phyloP scores from a whole-genome alignment of 2,797 vertebrate genomes.

The Hydrocynus forskahlii region DNA sequence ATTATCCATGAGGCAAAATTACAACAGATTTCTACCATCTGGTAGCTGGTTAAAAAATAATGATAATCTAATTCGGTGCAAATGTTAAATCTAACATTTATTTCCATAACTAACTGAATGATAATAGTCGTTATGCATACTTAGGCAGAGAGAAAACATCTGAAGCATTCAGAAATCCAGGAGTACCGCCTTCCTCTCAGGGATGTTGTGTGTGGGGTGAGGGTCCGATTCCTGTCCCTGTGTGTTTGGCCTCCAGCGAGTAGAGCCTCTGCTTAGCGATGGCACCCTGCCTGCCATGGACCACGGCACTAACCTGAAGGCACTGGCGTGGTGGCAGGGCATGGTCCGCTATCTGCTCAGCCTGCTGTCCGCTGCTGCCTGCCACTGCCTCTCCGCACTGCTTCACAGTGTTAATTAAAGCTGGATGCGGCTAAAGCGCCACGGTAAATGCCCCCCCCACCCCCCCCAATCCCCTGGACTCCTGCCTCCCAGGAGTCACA shows the following conservation, averaged over 20 bases:
- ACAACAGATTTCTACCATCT: not conserved
- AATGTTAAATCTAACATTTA: constrained; percentile 19
- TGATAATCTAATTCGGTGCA: constrained; percentile 14
- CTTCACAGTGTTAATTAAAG: constrained; percentile 54
- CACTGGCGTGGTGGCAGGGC: constrained; percentile 32
- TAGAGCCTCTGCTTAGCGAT: constrained; percentile 15
- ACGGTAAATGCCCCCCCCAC: constrained; percentile 46
- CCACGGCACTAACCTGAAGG: constrained; percentile 51
- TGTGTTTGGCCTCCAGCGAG: not conserved
- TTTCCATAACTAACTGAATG: constrained; percentile 11
- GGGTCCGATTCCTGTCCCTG: constrained; percentile 29
- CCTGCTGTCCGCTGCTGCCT: constrained; percentile 9
- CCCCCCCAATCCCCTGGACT: not conserved
- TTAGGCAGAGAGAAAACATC: constrained; percentile 14
- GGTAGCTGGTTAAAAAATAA: constrained; percentile 5
- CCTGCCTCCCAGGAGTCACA: constrained; percentile 15
- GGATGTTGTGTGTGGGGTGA: not conserved
- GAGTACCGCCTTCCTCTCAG: not conserved
- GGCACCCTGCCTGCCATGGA: constrained; percentile 1
- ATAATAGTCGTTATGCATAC: constrained; percentile 18
- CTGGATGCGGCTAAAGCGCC: constrained; percentile 36
- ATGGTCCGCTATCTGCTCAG: constrained; percentile 50
- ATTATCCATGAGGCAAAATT: constrained; percentile 17
- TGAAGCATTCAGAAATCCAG: not conserved
- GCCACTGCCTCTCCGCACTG: not conserved